Base-by-base conservation (phyloP, 2,797 vertebrate genomes). In the Cyprinodon diabolis region DNA sequence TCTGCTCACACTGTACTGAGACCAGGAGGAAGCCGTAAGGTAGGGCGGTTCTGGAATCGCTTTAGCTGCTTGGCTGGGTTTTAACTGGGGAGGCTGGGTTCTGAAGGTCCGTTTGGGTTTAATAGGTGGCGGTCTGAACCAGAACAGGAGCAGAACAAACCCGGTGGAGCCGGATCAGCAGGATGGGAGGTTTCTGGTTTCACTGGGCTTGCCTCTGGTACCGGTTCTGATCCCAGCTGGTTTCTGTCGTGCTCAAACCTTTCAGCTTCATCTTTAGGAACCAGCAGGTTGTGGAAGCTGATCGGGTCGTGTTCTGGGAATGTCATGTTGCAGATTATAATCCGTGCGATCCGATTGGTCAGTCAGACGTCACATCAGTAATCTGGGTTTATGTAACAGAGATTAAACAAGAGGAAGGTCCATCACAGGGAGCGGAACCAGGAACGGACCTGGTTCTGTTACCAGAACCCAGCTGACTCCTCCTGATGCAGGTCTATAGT, bases 321-420 rank as follows among this genome's bases (percentile, higher is more conserved):
- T 14, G 15, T 60, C 58, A 62, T 25, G 23, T 19, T 7, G 25
- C 14, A 69, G 66, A 35, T 0, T 69, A 63, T 69, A 47, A 54
- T 69, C 58, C 66, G 13, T 17, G n/a, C 23, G 60, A 51, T 68
- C n/a, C 62, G 78, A 68, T 62, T 77, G 75, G 63, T 65, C 1
- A n/a, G 25, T 19, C 58, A 25, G 55, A 14, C 71, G 60, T 79
- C 69, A 35, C 54, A 55, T 78, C 37, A 52, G 67, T 89, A 81
- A 86, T 84, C 87, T 55, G 0, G 51, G 70, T 47, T 87, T 86
- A 86, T 52, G 3, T 84, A 84, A 84, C 72, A 51, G 56, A 35
- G 79, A 86, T 80, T 73, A 85, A 21, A 72, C 49, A 3, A 14
- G 15, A 52, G 51, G 51, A 52, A 52, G 51, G 19, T 7, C 8